A percentile compares a stretch with the other conserved stretches of the same genome.
These are phyloP conservation scores for Gnathonemus longibarbis DNA, from an alignment of 2,113 vertebrate genomes.

Conservation along the genomic window DNA sequence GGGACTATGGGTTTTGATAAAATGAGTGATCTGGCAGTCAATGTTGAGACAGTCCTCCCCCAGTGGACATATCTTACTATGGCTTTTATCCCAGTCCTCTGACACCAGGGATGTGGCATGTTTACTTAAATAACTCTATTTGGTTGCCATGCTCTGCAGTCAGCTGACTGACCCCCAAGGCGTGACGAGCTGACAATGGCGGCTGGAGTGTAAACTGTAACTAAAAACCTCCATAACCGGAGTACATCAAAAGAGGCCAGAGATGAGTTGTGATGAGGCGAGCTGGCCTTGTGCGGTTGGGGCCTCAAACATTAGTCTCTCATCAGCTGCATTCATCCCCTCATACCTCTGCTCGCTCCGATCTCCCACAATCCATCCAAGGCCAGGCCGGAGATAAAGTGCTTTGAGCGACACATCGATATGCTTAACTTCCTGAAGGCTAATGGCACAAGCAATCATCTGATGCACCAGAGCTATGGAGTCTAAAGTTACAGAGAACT, in stretches of 20 bases:
- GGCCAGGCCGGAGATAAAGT: slow-evolving; percentile 5
- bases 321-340: background rate
- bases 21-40: background rate
- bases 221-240: background rate
- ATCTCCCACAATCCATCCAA: background rate
- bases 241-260: background rate
- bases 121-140: background rate
- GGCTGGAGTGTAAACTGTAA: background rate
- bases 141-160: background rate
- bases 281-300: background rate
- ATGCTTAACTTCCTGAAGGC: slow-evolving; percentile 1
- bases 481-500: background rate
- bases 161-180: background rate
- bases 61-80: background rate
- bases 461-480: background rate
- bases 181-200: background rate
- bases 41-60: background rate
- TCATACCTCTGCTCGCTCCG: background rate
- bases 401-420: background rate
- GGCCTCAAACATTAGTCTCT: background rate
- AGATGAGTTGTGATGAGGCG: background rate
- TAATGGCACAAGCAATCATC: slow-evolving; percentile 19
- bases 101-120: background rate
- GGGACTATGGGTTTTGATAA: background rate
- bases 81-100: background rate